phyloP scores from a whole-genome alignment of 2,888 invertebrate species.

The Phengaris arion region DNA sequence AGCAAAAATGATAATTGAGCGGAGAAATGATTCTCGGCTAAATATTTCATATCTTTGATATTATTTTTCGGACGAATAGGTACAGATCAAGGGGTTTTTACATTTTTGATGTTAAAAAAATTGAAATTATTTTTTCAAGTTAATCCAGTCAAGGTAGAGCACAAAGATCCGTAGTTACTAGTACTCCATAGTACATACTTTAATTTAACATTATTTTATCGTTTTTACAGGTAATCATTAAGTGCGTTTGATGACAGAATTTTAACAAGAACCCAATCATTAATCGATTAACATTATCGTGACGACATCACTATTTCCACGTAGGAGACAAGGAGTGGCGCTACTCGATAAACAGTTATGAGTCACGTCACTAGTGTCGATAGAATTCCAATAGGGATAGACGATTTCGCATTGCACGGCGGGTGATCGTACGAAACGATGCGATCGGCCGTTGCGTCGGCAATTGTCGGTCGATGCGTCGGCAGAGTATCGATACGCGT shows the following conservation, averaged over 20 bases:
- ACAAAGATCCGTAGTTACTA: too few relatives aligned
- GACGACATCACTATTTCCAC: slow-evolving; percentile 37
- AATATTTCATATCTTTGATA: slow-evolving; percentile 19
- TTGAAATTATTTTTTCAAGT: not conserved
- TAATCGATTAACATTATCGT: slow-evolving; percentile 28
- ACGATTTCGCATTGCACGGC: slow-evolving; percentile 34
- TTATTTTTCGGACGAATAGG: not conserved
- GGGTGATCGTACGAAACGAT: slow-evolving; percentile 36
- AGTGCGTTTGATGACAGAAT: slow-evolving; percentile 9
- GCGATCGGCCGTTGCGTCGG: slow-evolving; percentile 35
- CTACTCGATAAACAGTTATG: slow-evolving; percentile 49
- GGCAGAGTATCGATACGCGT: not conserved
- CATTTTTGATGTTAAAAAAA: not conserved
- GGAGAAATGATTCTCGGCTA: slow-evolving; percentile 24
- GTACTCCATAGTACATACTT: not conserved
- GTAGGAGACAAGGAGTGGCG: slow-evolving; percentile 59
- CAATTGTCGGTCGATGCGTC: not conserved
- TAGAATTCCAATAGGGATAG: slow-evolving; percentile 33
- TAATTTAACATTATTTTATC: not conserved
- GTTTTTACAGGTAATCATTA: not conserved
- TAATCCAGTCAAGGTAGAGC: too few relatives aligned
- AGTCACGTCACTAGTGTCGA: slow-evolving; percentile 40
- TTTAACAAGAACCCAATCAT: slow-evolving; percentile 1
- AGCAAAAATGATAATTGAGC: slow-evolving; percentile 24
- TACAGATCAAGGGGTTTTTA: not conserved